phyloP scores from a whole-genome alignment of 2,113 vertebrate genomes.

The Corapipo altera region DNA sequence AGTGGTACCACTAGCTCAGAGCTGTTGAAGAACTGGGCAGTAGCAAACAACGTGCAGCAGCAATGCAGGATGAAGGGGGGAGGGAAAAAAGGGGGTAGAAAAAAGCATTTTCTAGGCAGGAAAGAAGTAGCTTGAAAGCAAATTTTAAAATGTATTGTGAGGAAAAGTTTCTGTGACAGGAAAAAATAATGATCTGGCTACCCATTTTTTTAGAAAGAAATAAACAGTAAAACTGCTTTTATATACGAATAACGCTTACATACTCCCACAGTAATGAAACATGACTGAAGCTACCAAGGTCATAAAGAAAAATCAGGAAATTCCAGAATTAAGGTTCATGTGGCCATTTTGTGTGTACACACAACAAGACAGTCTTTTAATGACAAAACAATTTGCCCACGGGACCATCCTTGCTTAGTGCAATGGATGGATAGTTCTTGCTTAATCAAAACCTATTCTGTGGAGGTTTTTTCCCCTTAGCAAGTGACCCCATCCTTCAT shows the following conservation, averaged over 20 bases:
- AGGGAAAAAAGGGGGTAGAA: background rate
- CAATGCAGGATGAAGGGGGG: background rate
- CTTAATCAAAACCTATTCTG: background rate
- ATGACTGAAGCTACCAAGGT: background rate
- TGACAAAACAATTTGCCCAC: background rate
- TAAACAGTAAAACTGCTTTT: background rate
- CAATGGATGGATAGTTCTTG: background rate
- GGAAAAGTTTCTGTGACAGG: background rate
- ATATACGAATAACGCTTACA: background rate
- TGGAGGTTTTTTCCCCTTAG: background rate
- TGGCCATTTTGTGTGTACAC: background rate
- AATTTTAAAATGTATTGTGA: background rate
- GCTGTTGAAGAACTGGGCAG: background rate
- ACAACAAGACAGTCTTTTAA: background rate
- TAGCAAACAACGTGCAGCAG: background rate
- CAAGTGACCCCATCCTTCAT: background rate
- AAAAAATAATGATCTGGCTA: conserved; percentile 15
- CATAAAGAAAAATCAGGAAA: background rate
- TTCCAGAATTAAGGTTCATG: background rate
- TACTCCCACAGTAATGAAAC: background rate
- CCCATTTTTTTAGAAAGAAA: background rate
- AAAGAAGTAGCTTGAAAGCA: background rate
- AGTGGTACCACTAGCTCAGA: background rate
- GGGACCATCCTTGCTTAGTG: background rate
- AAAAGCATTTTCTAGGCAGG: background rate